These are phyloP conservation scores for Takifugu ocellatus DNA, from an alignment of 2,797 vertebrate species.

Conservation along the genomic window DNA sequence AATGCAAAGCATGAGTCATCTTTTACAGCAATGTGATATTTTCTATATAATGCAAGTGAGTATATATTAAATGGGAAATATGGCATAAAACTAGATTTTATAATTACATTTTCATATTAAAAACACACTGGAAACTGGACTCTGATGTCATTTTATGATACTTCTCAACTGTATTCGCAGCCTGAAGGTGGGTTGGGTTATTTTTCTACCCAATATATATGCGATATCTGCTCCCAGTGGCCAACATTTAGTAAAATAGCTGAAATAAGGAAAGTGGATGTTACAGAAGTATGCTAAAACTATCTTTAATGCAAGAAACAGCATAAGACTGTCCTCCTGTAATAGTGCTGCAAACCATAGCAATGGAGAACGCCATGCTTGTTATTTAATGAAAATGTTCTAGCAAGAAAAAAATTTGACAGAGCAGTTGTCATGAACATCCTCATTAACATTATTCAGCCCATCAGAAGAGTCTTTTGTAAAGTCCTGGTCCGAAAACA, in stretches of 20 bases:
- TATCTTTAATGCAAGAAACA: constrained; percentile 3
- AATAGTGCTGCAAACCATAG: constrained; percentile 34
- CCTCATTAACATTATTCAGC: constrained; percentile 1
- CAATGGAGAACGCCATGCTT: constrained; percentile 23
- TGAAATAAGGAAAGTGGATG: no score
- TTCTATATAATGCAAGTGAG: not conserved
- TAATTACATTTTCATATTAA: no score
- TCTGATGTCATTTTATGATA: no score
- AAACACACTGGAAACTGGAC: no score
- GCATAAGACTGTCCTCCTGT: constrained; percentile 19
- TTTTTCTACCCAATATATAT: no score
- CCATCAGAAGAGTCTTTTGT: constrained; percentile 4
- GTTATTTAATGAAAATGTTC: constrained; percentile 21
- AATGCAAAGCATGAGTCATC: constrained; percentile 65
- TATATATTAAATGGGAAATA: no score
- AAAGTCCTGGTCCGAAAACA: constrained; percentile 12
- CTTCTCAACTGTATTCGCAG: no score
- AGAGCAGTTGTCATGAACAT: not conserved
- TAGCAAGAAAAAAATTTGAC: constrained; percentile 17
- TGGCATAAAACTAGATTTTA: no score
- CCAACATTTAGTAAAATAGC: no score
- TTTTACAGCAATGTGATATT: constrained; percentile 23
- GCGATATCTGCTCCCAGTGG: no score
- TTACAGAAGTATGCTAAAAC: not conserved
- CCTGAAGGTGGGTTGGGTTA: no score